Conservation (phyloP, 2,888 invertebrate species). For the Cyclophora punctaria region DNA sequence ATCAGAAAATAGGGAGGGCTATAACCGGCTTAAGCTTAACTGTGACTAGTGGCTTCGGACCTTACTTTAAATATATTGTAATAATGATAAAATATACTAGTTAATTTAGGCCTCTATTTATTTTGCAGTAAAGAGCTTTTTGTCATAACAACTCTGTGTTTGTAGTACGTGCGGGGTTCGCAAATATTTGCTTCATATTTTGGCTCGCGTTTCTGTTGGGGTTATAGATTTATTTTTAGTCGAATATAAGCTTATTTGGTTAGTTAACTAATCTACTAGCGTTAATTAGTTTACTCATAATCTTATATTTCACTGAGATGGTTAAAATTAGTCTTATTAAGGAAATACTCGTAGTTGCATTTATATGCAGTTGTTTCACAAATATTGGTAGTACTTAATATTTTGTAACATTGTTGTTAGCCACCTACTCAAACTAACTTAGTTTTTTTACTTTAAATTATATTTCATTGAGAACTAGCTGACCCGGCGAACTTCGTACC, state of each 20-base stretch:
- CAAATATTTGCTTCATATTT: slow-evolving; percentile 68
- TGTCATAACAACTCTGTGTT: slow-evolving; percentile 50
- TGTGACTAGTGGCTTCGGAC: slow-evolving; percentile 66
- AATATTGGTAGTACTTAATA: too few species aligned
- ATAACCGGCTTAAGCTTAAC: slow-evolving; percentile 75
- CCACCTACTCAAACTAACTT: too few species aligned
- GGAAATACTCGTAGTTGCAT: too few species aligned
- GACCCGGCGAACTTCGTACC: too few species aligned
- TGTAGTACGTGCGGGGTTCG: slow-evolving; percentile 36
- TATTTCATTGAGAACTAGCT: too few species aligned
- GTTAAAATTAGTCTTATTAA: too few species aligned
- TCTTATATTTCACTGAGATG: too few species aligned
- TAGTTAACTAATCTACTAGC: slow-evolving; percentile 40
- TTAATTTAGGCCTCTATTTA: slow-evolving; percentile 64
- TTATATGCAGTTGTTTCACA: too few species aligned
- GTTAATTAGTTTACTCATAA: slow-evolving; percentile 9
- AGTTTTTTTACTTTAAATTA: too few species aligned
- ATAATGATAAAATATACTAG: slow-evolving; percentile 71
- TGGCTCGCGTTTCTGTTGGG: slow-evolving; percentile 39
- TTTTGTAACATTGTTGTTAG: too few species aligned
- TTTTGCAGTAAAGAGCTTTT: slow-evolving; percentile 55
- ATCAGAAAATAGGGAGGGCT: slow-evolving; percentile 73
- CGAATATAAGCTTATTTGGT: slow-evolving; percentile 53
- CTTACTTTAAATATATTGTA: slow-evolving; percentile 72
- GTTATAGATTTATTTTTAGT: slow-evolving; percentile 59